A percentile compares a stretch with the other conserved stretches of the same genome.
phyloP scores from a whole-genome alignment of 2,797 vertebrate genomes.

The Emys orbicularis region DNA sequence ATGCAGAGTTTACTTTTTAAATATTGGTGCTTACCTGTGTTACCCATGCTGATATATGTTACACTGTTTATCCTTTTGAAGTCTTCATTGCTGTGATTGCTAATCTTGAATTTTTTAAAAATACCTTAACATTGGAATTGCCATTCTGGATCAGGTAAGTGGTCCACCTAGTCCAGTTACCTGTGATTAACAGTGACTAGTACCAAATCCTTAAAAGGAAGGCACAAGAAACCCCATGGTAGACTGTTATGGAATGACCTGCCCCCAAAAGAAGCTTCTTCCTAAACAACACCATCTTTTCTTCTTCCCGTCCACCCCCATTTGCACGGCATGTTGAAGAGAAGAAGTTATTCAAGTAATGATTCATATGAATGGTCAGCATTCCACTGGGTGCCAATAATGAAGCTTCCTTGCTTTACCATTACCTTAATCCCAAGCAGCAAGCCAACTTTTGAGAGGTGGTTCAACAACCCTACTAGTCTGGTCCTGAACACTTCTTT shows the following conservation, averaged over 20 bases:
- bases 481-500: background rate
- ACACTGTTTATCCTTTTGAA: accelerated
- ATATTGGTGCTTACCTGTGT: background rate
- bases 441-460: background rate
- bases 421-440: background rate
- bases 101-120: background rate
- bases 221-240: background rate
- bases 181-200: background rate
- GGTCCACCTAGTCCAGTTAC: background rate
- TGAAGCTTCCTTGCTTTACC: background rate
- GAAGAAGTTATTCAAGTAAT: background rate
- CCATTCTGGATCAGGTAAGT: background rate
- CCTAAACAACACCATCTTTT: background rate
- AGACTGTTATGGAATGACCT: background rate
- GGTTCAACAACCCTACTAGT: background rate
- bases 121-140: background rate
- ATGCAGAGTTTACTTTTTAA: background rate
- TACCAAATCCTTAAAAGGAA: background rate
- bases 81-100: background rate
- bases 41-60: background rate
- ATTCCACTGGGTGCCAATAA: background rate
- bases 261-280: background rate
- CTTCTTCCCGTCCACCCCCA: background rate
- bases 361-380: background rate
- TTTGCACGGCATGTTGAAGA: background rate